A percentile compares a stretch with the other conserved stretches of the same genome.
These are phyloP conservation scores for Pseudocheirus occidentalis DNA, from an alignment of 2,797 vertebrate genomes.

Conservation along the genomic window DNA sequence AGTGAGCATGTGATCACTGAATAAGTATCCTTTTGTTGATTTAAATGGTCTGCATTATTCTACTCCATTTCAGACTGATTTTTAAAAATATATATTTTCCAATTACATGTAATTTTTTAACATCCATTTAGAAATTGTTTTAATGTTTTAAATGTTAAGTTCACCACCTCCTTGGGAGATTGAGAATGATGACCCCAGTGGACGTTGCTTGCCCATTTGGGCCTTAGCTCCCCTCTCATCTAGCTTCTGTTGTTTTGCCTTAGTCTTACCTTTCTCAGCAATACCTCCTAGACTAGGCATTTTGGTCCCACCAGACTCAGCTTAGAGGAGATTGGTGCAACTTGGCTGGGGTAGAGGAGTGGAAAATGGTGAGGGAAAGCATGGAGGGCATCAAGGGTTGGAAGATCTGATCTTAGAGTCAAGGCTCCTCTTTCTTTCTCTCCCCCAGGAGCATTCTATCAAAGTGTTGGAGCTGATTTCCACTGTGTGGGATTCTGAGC, in stretches of 20 bases:
- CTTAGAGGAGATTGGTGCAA: neutral
- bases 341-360: neutral
- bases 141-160: neutral
- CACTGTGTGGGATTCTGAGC: slow-evolving; percentile 69
- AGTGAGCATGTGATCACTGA: neutral
- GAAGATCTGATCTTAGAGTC: neutral
- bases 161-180: neutral
- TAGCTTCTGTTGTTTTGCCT: neutral
- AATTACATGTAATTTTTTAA: neutral
- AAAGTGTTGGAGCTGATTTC: slow-evolving; percentile 74
- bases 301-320: neutral
- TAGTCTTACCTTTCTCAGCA: neutral
- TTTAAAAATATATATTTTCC: neutral
- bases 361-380: neutral
- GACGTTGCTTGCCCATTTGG: neutral
- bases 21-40: neutral
- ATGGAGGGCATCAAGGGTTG: neutral
- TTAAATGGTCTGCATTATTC: neutral
- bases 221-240: neutral
- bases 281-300: neutral
- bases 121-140: neutral
- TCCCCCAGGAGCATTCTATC: slow-evolving; percentile 74
- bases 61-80: neutral
- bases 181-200: neutral
- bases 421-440: neutral